phyloP scores from a whole-genome alignment of 1,140 invertebrate species.

The Polyergus mexicanus region DNA sequence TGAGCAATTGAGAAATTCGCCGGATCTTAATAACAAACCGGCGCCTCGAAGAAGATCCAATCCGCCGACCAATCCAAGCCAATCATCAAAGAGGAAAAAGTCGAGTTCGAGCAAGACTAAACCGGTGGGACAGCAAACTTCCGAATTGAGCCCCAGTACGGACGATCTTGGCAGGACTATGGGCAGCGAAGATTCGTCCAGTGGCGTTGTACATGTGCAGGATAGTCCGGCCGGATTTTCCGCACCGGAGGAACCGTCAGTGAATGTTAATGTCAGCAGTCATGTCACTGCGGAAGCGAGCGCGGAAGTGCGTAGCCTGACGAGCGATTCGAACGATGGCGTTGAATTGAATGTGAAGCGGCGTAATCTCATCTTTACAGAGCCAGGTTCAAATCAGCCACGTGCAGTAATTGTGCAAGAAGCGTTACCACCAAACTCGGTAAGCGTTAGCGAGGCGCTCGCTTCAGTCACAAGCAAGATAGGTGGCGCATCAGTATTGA shows the following conservation, averaged over 20 bases:
- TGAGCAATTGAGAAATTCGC: constrained; percentile 92
- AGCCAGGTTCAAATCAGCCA: constrained; percentile 80
- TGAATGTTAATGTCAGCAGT: constrained; percentile 41
- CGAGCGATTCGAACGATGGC: constrained; percentile 82
- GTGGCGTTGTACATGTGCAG: constrained; percentile 88
- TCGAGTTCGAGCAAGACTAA: constrained; percentile 88
- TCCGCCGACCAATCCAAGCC: constrained; percentile 90
- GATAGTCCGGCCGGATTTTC: constrained; percentile 83
- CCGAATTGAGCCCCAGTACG: constrained; percentile 88
- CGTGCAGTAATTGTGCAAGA: constrained; percentile 87
- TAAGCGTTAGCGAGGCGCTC: constrained; percentile 86
- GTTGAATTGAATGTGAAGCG: constrained; percentile 79
- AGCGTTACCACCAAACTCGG: constrained; percentile 79
- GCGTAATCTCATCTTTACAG: constrained; percentile 82
- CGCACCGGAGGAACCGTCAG: constrained; percentile 80
- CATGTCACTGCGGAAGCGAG: constrained; percentile 51
- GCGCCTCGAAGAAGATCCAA: constrained; percentile 91
- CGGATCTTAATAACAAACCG: constrained; percentile 93
- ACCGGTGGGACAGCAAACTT: constrained; percentile 85
- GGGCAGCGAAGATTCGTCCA: constrained; percentile 91
- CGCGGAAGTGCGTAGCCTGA: constrained; percentile 72
- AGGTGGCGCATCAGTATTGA: constrained; percentile 88
- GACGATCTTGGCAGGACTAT: constrained; percentile 90
- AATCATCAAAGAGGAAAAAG: constrained; percentile 91
- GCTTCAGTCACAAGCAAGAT: constrained; percentile 84